These are phyloP conservation scores for Boleophthalmus pectinirostris DNA, from an alignment of 2,113 vertebrate species.

Conservation along the genomic window DNA sequence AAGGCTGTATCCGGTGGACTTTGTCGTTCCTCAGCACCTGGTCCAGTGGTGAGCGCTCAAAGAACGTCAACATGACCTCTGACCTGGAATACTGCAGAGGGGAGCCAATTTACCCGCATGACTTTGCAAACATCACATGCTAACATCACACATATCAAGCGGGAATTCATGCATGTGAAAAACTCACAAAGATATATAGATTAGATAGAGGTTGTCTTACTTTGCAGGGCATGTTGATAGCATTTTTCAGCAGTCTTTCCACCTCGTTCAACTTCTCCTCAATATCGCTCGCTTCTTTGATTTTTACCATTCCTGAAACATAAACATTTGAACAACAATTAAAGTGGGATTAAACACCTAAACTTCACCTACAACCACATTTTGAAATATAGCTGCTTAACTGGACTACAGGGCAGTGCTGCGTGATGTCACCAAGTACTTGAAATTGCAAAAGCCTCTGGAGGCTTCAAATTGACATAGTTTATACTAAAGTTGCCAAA, in stretches of 20 bases:
- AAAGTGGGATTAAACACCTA: too few relatives aligned
- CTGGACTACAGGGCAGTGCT: too few relatives aligned
- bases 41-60: constrained; percentile 94
- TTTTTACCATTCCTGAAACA: constrained; percentile 86
- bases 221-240: constrained; percentile 94
- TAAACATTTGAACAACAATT: background rate
- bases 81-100: constrained; percentile 89
- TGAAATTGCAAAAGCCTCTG: too few relatives aligned
- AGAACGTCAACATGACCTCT: constrained; percentile 96
- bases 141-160: background rate
- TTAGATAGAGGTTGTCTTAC: constrained; percentile 64
- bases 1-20: constrained; percentile 93
- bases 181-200: background rate
- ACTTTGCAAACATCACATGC: background rate
- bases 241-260: constrained; percentile 88
- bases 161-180: background rate
- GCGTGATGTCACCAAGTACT: too few relatives aligned
- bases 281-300: constrained; percentile 94
- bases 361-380: too few relatives aligned
- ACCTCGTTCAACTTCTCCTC: constrained; percentile 94
- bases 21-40: constrained; percentile 94
- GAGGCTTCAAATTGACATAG: too few relatives aligned
- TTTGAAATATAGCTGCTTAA: too few relatives aligned
- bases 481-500: too few relatives aligned
- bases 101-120: background rate